These are phyloP conservation scores for Hydropsyche betteni DNA, from an alignment of 2,888 invertebrate species.

Conservation along the genomic window DNA sequence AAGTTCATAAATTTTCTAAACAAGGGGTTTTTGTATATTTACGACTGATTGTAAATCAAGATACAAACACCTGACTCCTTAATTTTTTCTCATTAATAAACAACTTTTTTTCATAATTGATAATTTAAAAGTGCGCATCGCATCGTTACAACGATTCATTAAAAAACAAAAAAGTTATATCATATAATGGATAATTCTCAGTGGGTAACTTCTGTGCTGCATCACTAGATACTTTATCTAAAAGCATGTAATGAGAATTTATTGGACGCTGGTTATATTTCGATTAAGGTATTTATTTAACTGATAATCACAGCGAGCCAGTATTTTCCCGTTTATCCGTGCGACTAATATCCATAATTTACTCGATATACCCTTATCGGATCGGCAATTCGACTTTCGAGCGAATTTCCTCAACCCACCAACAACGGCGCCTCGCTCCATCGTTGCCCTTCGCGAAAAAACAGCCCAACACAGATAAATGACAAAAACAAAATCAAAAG, in stretches of 20 bases:
- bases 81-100: too few species aligned
- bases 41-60: too few species aligned
- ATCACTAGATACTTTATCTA: slow-evolving; percentile 23
- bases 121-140: too few species aligned
- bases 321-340: slow-evolving; percentile 13
- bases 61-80: too few species aligned
- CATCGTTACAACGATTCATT: too few species aligned
- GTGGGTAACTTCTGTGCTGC: slow-evolving; percentile 11
- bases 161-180: too few species aligned
- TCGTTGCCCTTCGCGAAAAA: not conserved
- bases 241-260: slow-evolving; percentile 32
- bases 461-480: not conserved
- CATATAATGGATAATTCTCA: not conserved
- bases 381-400: too few species aligned
- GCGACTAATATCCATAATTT: slow-evolving; percentile 5
- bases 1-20: too few species aligned
- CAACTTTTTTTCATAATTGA: too few species aligned
- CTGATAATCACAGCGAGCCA: slow-evolving; percentile 4
- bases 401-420: too few species aligned
- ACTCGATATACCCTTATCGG: too few species aligned
- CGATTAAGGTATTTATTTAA: slow-evolving; percentile 30
- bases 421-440: not conserved
- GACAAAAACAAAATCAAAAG: slow-evolving; percentile 8
- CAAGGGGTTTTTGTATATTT: too few species aligned
- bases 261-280: slow-evolving; percentile 21